phyloP scores from a whole-genome alignment of 92 coral and sea anemone species.

The Phenganax subtilis region DNA sequence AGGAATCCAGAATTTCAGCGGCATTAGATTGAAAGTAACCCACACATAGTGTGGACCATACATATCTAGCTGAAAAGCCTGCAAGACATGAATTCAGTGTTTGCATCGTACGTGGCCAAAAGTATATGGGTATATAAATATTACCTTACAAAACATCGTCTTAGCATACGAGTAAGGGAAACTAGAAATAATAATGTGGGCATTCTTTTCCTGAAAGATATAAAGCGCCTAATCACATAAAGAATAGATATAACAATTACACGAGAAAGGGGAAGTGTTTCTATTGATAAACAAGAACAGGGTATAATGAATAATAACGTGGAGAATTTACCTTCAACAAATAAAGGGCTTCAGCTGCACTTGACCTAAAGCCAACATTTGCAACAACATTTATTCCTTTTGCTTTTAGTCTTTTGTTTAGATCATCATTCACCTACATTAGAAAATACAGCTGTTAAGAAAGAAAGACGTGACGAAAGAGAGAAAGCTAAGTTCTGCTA shows the following conservation, averaged over 20 bases:
- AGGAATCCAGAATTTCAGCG: constrained; percentile 77
- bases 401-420: constrained; percentile 47
- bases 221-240: too few species aligned
- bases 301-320: neutral
- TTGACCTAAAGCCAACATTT: constrained; percentile 70
- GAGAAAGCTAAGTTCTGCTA: too few species aligned
- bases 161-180: constrained; percentile 53
- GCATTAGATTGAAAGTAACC: constrained; percentile 54
- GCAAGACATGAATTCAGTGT: neutral
- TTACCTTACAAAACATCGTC: constrained; percentile 82
- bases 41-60: constrained; percentile 88
- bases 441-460: too few species aligned
- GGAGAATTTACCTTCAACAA: constrained; percentile 60
- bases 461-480: neutral
- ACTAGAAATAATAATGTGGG: constrained; percentile 70
- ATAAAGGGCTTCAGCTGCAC: constrained; percentile 69
- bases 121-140: neutral
- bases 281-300: neutral
- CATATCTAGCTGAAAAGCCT: constrained; percentile 78
- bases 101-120: neutral
- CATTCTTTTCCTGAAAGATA: constrained; percentile 61
- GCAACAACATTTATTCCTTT: constrained; percentile 68
- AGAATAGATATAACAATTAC: too few species aligned
- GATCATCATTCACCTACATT: constrained; percentile 60
- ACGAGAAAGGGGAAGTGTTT: neutral